Conservation (phyloP, 1,140 invertebrate genomes). For the Pogonognathellus flavescens region DNA sequence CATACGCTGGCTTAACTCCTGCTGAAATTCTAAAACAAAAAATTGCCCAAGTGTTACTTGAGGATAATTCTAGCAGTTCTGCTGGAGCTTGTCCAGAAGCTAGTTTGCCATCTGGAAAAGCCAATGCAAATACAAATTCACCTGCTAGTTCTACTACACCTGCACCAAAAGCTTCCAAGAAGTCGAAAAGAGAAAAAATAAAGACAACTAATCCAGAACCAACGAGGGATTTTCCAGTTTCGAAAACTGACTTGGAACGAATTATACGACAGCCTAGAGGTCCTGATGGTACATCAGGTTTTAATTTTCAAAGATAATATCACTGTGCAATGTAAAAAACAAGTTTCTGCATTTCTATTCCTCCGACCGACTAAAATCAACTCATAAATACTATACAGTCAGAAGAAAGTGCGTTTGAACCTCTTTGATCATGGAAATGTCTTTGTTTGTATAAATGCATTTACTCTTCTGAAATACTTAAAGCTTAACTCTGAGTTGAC, state of each 20-base stretch:
- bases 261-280: constrained; percentile 59
- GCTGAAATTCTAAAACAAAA: constrained; percentile 65
- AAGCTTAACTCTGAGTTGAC: constrained; percentile 28
- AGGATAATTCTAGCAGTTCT: constrained; percentile 28
- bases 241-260: constrained; percentile 57
- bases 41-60: constrained; percentile 52
- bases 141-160: not conserved
- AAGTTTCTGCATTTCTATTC: constrained; percentile 34
- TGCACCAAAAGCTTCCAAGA: constrained; percentile 16
- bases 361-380: constrained; percentile 23
- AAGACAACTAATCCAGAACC: constrained; percentile 50
- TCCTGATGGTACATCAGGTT: constrained; percentile 60
- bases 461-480: constrained; percentile 20
- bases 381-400: constrained; percentile 18
- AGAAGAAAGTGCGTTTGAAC: constrained; percentile 8
- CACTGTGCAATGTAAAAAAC: not conserved
- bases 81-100: constrained; percentile 2
- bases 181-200: constrained; percentile 54
- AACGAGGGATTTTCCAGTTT: constrained; percentile 54
- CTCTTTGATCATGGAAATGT: constrained; percentile 9
- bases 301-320: constrained; percentile 50
- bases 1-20: constrained; percentile 51
- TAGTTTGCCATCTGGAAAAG: constrained; percentile 19
- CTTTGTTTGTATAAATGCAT: constrained; percentile 13
- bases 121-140: constrained; percentile 7